These are phyloP conservation scores for Eupeodes luniger DNA, from an alignment of 2,888 invertebrate genomes.

Conservation along the genomic window DNA sequence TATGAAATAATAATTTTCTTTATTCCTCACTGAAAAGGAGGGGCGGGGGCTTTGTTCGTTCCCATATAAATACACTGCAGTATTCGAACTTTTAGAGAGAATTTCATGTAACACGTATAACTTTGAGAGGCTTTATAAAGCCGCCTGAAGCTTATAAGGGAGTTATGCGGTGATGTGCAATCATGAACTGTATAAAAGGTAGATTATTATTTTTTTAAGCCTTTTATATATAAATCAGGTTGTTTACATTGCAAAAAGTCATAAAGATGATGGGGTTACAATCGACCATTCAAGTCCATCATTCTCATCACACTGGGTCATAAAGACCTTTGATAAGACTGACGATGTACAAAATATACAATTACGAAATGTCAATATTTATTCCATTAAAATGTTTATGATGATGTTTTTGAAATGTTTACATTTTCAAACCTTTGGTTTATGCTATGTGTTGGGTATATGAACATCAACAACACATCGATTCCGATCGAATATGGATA, in stretches of 20 bases:
- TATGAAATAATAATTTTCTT: constrained; percentile 5
- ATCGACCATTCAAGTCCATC: background rate
- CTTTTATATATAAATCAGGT: background rate
- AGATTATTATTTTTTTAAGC: background rate
- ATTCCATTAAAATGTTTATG: background rate
- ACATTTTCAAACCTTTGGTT: background rate
- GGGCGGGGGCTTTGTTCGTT: too few relatives aligned
- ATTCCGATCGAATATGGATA: background rate
- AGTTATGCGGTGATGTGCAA: background rate
- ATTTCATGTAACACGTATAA: background rate
- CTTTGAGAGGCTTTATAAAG: background rate
- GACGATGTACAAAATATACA: background rate
- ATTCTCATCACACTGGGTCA: too few relatives aligned
- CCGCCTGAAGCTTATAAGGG: background rate
- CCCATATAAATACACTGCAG: constrained; percentile 20
- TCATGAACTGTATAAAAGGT: background rate
- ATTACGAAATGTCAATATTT: constrained; percentile 45
- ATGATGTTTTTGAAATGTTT: constrained; percentile 3
- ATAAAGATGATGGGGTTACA: background rate
- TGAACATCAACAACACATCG: background rate
- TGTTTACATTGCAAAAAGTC: constrained; percentile 33
- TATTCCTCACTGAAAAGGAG: background rate
- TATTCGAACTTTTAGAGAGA: background rate
- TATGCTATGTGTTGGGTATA: background rate
- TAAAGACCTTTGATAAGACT: constrained; percentile 2